Percentiles rank a stretch among this genome's conserved stretches.
Conservation (phyloP, 2,113 vertebrate species). For the Oenanthe melanoleuca region DNA sequence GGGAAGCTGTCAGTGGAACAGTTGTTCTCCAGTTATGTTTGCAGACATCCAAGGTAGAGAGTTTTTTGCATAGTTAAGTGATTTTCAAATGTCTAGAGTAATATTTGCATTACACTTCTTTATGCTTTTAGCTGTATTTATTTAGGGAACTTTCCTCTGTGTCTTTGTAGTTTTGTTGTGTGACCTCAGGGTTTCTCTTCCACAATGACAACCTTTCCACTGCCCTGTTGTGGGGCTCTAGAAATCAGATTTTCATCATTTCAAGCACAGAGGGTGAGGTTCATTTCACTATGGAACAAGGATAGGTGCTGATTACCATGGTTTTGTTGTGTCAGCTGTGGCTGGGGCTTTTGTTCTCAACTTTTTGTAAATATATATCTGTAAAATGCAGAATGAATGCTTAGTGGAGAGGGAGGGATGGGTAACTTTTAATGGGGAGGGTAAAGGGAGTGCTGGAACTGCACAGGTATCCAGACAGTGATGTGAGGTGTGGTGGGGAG, state of each 20-base stretch:
- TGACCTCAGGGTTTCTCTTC: background rate
- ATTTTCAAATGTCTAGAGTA: background rate
- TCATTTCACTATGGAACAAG: background rate
- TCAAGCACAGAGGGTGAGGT: background rate
- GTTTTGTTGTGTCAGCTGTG: background rate
- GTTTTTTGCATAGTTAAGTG: background rate
- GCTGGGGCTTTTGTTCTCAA: background rate
- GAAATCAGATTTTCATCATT: background rate
- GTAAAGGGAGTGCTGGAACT: background rate
- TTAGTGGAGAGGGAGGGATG: background rate
- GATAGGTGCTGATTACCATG: background rate
- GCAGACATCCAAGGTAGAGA: background rate
- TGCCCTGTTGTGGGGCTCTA: background rate
- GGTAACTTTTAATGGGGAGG: background rate
- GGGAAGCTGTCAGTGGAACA: background rate
- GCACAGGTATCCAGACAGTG: background rate
- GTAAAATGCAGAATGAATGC: background rate
- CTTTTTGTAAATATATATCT: rapidly evolving
- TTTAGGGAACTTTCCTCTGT: background rate
- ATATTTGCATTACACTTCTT: background rate
- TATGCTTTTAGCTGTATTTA: background rate
- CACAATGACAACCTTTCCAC: background rate
- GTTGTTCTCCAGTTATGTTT: background rate
- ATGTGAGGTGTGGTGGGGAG: background rate
- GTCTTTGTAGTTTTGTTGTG: background rate